A percentile compares a stretch with the other conserved stretches of the same genome.
These are phyloP conservation scores for Psammodynastes pulverulentus DNA, from an alignment of 2,113 vertebrate species.

Conservation along the genomic window DNA sequence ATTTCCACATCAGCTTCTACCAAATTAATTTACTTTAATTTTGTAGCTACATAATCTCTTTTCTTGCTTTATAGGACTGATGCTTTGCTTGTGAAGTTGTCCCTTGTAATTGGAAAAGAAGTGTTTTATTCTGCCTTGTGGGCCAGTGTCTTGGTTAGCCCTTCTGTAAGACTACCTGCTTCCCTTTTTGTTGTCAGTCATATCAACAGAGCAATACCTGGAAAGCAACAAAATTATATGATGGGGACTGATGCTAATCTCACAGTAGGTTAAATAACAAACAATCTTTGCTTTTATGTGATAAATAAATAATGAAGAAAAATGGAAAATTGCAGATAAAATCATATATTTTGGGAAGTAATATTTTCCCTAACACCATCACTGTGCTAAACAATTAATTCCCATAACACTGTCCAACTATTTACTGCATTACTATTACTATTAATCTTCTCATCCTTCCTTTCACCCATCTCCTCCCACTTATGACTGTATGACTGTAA, in stretches of 20 bases:
- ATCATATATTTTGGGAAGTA: not conserved
- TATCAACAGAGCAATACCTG: constrained; percentile 76
- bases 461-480: no score
- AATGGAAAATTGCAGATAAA: not conserved
- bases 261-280: constrained; percentile 72
- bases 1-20: not conserved
- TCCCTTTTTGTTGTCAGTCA: constrained; percentile 89
- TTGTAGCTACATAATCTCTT: not conserved
- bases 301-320: not conserved
- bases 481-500: no score
- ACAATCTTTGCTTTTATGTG: not conserved
- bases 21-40: not conserved
- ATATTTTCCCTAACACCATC: no score
- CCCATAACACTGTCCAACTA: no score
- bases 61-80: constrained; percentile 76
- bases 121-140: constrained; percentile 88
- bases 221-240: constrained; percentile 82
- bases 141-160: constrained; percentile 84
- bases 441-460: no score
- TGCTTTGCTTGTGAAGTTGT: constrained; percentile 81
- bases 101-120: constrained; percentile 84
- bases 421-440: no score
- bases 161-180: constrained; percentile 83
- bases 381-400: no score
- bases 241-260: constrained; percentile 81